These are phyloP conservation scores for Aphelenchoides bicaudatus DNA, from an alignment of 2,888 invertebrate genomes.

Conservation along the genomic window DNA sequence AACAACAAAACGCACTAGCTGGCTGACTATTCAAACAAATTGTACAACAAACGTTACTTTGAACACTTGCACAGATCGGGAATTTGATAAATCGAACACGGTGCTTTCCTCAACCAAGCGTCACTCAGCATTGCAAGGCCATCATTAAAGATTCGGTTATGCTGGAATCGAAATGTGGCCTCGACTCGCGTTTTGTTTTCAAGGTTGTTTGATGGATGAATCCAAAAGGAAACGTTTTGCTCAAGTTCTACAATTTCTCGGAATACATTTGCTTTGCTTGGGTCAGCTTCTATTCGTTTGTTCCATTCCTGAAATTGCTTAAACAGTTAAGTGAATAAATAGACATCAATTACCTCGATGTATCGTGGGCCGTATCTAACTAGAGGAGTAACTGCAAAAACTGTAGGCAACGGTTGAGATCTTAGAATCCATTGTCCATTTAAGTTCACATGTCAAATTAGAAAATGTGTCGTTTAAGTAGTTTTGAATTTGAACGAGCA, in stretches of 20 bases:
- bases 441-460: too few species aligned
- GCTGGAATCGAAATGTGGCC: constrained; percentile 6
- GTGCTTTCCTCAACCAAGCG: not conserved
- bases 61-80: constrained; percentile 4
- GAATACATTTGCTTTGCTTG: not conserved
- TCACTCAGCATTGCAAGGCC: not conserved
- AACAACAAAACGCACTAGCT: too few species aligned
- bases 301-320: not conserved
- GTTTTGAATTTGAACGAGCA: too few species aligned
- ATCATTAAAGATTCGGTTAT: not conserved
- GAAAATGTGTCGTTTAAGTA: too few species aligned
- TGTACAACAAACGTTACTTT: too few species aligned
- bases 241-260: constrained; percentile 11
- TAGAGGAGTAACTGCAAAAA: constrained; percentile 1
- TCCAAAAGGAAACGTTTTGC: not conserved
- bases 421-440: too few species aligned
- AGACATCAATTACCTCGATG: too few species aligned
- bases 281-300: not conserved
- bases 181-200: not conserved
- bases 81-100: constrained; percentile 5
- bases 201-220: not conserved
- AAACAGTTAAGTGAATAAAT: too few species aligned
- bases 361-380: constrained; percentile 10
- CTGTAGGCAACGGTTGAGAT: too few species aligned
- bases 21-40: too few species aligned